Conservation (phyloP, 2,797 vertebrate species). For the Molossus molossus region DNA sequence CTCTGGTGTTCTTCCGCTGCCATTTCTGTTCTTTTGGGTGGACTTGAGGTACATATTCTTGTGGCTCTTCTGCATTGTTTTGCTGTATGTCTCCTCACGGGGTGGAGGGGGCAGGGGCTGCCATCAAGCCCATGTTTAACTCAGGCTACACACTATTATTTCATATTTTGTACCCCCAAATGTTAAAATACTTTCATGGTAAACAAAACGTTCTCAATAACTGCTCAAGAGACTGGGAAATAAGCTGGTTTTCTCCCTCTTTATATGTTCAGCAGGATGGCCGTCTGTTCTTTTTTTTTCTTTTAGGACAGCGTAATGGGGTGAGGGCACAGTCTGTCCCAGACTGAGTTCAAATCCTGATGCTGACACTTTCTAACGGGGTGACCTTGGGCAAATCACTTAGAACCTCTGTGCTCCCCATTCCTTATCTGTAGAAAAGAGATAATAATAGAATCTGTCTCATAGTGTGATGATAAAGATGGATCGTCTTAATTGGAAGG, state of each 20-base stretch:
- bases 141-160: background rate
- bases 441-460: background rate
- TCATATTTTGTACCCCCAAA: conserved; percentile 18
- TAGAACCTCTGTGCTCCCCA: background rate
- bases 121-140: background rate
- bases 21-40: background rate
- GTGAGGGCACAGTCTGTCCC: background rate
- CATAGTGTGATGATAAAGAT: background rate
- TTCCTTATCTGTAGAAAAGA: conserved; percentile 24
- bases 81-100: background rate
- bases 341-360: background rate
- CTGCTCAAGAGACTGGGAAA: conserved; percentile 17
- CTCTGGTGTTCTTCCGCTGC: background rate
- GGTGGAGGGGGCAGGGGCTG: background rate
- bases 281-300: background rate
- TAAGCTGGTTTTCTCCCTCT: background rate
- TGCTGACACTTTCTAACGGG: background rate
- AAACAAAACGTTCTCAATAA: conserved; percentile 63
- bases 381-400: background rate
- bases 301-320: background rate
- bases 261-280: background rate
- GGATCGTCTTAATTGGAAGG: background rate
- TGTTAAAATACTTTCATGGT: background rate
- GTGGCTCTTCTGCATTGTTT: conserved; percentile 36
- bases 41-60: background rate